phyloP scores from a whole-genome alignment of 2,888 invertebrate species.

The Lithophane socia region DNA sequence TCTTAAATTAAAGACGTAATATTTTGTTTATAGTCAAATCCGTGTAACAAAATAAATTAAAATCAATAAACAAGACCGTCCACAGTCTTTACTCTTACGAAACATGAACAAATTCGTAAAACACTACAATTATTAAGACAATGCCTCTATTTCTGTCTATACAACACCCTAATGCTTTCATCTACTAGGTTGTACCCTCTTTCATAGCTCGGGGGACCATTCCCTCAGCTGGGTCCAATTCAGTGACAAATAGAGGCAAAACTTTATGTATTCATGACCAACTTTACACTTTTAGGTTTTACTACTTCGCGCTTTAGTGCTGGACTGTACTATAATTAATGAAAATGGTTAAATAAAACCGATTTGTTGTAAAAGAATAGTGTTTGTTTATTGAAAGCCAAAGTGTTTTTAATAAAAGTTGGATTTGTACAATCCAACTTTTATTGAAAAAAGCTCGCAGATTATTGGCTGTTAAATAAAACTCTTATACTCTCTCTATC shows the following conservation, averaged over 20 bases:
- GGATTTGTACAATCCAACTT: too few species aligned
- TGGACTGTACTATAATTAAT: slow-evolving; percentile 43
- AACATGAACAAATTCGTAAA: neutral
- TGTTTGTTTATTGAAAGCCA: neutral
- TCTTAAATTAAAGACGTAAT: neutral
- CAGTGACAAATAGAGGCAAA: slow-evolving; percentile 58
- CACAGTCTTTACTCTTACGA: neutral
- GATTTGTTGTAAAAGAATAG: slow-evolving; percentile 12
- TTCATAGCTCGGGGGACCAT: slow-evolving; percentile 42
- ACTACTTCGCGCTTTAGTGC: slow-evolving; percentile 40
- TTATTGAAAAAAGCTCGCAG: too few species aligned
- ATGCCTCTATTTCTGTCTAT: slow-evolving; percentile 19
- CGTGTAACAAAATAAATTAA: neutral
- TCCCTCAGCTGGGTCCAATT: slow-evolving; percentile 57
- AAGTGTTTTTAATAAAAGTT: neutral
- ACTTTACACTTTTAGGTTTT: slow-evolving; percentile 58
- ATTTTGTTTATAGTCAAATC: neutral
- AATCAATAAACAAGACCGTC: neutral
- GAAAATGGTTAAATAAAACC: slow-evolving; percentile 16
- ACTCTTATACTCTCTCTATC: too few species aligned
- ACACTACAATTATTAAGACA: slow-evolving; percentile 26
- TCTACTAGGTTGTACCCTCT: slow-evolving; percentile 18
- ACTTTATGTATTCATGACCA: slow-evolving; percentile 61
- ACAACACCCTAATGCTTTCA: slow-evolving; percentile 19
- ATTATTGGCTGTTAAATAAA: too few species aligned